Base-by-base conservation (phyloP, 2,888 invertebrate genomes). In the Rotaria sp. region DNA sequence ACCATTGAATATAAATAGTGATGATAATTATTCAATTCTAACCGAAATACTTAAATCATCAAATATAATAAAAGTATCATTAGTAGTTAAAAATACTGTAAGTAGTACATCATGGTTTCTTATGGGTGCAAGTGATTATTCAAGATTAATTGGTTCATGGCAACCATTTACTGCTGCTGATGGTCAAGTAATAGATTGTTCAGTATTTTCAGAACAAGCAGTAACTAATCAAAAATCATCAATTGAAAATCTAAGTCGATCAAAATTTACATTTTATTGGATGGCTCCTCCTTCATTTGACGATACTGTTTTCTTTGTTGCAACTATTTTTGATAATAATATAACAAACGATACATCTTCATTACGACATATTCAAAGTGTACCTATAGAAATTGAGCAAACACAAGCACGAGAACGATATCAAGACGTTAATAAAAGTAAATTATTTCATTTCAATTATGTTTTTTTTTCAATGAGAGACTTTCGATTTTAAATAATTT, bases 221-320 rank as follows among this genome's bases (percentile, higher is more conserved):
- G 80, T 80, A 13, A 80, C 80, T 45, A 80, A 80, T 45, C 5
- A 45, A 80, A 45, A 80, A n/a, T 45, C 80, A 21, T 5, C 21
- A 13, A 21, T 38, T 18, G 35, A 35, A 35, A n/a, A 45, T 80
- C 11, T 13, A n/a, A 45, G 26, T 45, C 41, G 21, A 80, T 80
- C n/a, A 45, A n/a, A 41, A 80, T 45, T 45, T 45, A 15, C 45
- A 80, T 80, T 80, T 15, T 80, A 80, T 80, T 80, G 80, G 80
- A 41, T 45, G 45, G 26, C 80, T 21, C 80, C 80, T 15, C 2
- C 26, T 26, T 45, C 26, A 80, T 41, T 45, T 13, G n/a, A n/a
- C 11, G n/a, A n/a, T 5, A 11, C 11, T 13, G 15, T 80, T 45
- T 11, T 15, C 3, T 80, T 80, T 45, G 45, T 80, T 45, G 80